Base-by-base conservation (phyloP, 2,888 invertebrate species). In the Apamea epomidion region DNA sequence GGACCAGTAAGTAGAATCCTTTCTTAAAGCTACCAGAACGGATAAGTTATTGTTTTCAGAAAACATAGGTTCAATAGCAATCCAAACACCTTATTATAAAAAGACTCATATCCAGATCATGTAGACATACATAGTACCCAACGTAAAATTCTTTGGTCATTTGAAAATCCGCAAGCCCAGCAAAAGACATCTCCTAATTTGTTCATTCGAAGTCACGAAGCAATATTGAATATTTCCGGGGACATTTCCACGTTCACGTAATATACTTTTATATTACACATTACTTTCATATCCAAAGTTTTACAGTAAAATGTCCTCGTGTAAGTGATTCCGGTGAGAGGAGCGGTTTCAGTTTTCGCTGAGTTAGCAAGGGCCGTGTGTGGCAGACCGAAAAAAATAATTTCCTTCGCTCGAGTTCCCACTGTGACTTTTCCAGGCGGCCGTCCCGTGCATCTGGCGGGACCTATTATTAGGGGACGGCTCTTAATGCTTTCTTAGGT, bases 321-420 rank as follows among this genome's bases (percentile, higher is more conserved):
- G 90, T 92, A 92, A 94, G 93, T 94, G 91, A 93, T 93, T 93
- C 92, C 90, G 91, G 91, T 92, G 94, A 94, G 93, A 94, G 92
- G 91, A 92, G 90, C 92, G 91, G 91, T 92, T 92, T 92, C 91
- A 94, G 95, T 94, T 95, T 95, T 94, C 94, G 96, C 95, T 94
- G 96, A 96, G 95, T 95, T 93, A 93, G 96, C 95, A 94, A 94
- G 96, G 96, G 96, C 94, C 95, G 95, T 95, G 97, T 97, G 96
- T 95, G 97, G 96, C 92, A 96, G 97, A 97, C 97, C 97, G 97
- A 96, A 96, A 97, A 96, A 97, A 97, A 96, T 96, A 94, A 97
- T 96, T 97, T 96, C 94, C 94, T 91, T 93, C 96, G 97, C 96
- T 96, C 95, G 96, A 96, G 94, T 95, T 94, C 93, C 94, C 95